Evolutionary conservation across 2,113 vertebrate species (phyloP).

Genomic region (Natator depressus): DNA sequence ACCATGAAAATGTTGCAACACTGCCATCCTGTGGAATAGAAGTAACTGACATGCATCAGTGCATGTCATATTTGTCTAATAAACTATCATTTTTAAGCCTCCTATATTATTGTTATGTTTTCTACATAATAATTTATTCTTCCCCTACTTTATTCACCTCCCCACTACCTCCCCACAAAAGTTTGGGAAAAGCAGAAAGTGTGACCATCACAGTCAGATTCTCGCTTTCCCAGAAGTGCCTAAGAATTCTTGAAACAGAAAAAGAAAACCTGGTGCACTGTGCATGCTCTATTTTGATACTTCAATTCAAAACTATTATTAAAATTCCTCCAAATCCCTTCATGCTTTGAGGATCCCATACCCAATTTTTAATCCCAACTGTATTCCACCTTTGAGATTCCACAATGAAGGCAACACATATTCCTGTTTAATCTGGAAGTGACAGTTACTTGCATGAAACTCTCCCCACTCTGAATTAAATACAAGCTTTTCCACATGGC

Average conservation of each 20-base stretch:
- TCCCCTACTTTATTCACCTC: background rate
- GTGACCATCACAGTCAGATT: background rate
- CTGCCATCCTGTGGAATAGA: constrained; percentile 81
- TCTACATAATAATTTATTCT: background rate
- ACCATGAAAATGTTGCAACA: constrained; percentile 69
- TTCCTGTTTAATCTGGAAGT: background rate
- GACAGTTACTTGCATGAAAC: background rate
- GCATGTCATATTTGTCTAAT: background rate
- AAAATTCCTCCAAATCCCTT: background rate
- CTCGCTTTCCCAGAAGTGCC: background rate
- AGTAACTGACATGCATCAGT: constrained; percentile 18
- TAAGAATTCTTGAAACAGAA: background rate
- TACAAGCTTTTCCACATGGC: background rate
- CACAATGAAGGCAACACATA: background rate
- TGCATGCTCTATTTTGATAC: background rate
- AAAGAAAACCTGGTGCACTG: background rate
- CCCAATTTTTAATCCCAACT: background rate
- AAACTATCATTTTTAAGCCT: background rate
- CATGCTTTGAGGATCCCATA: background rate
- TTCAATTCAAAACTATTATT: background rate
- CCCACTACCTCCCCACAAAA: background rate
- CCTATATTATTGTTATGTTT: background rate
- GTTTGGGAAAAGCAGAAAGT: background rate
- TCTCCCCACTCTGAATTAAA: background rate
- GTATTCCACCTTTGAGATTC: background rate